Conservation (phyloP, 2,113 vertebrate species). For the Speoplatyrhinus poulsoni region DNA sequence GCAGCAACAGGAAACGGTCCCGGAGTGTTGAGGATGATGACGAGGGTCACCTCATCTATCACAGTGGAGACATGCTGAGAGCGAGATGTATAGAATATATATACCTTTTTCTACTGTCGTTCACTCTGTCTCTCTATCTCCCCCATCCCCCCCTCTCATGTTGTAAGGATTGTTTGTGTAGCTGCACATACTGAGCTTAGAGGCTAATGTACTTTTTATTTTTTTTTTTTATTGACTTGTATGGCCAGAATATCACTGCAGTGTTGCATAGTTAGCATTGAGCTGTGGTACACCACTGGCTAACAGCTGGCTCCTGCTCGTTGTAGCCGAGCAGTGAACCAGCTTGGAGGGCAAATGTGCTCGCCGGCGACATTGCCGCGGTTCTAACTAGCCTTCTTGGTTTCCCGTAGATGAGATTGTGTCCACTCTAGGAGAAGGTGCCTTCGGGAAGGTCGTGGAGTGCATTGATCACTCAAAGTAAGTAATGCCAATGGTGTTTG, state of each 20-base stretch:
- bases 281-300: slow-evolving; percentile 37
- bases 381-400: slow-evolving; percentile 72
- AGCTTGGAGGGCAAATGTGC: slow-evolving; percentile 49
- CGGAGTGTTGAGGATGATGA: slow-evolving; percentile 97
- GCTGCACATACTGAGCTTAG: slow-evolving; percentile 57
- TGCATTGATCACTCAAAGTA: slow-evolving; percentile 90
- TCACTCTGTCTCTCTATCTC: slow-evolving; percentile 67
- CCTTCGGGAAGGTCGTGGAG: slow-evolving; percentile 98
- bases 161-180: slow-evolving; percentile 71
- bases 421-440: slow-evolving; percentile 94
- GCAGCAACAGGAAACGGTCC: slow-evolving; percentile 87
- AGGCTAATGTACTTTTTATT: slow-evolving; percentile 50
- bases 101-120: slow-evolving; percentile 83
- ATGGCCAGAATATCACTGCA: slow-evolving; percentile 48
- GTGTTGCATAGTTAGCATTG: slow-evolving; percentile 45
- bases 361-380: slow-evolving; percentile 20
- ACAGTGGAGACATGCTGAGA: slow-evolving; percentile 96
- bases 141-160: slow-evolving; percentile 74
- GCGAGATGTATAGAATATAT: slow-evolving; percentile 94
- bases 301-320: slow-evolving; percentile 1
- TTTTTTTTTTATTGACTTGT: slow-evolving; percentile 15
- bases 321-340: slow-evolving; percentile 9
- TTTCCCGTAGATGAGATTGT: slow-evolving; percentile 95
- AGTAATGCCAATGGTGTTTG: slow-evolving; percentile 27
- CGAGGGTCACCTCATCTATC: slow-evolving; percentile 98